A percentile compares a stretch with the other conserved stretches of the same genome.
Conservation (phyloP, 2,113 vertebrate genomes). For the Peucedramus taeniatus region DNA sequence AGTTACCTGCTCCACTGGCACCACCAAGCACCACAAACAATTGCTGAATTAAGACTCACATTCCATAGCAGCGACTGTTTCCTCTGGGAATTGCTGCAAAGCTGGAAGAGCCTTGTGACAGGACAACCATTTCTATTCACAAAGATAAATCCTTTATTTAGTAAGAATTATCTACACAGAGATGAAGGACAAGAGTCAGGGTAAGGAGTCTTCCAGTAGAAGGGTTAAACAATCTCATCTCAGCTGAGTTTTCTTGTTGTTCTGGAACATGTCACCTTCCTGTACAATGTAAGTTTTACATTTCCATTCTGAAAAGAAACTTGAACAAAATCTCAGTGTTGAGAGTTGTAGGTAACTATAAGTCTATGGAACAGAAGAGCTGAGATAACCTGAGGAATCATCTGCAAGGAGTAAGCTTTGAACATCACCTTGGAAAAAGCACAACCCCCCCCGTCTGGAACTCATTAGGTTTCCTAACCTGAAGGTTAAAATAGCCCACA, state of each 20-base stretch:
- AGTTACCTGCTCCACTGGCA: neutral
- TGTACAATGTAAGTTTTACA: neutral
- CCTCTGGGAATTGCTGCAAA: neutral
- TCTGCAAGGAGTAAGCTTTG: neutral
- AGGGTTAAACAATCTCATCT: neutral
- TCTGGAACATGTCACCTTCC: neutral
- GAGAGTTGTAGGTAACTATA: neutral
- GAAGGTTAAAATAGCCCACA: neutral
- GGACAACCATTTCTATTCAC: conserved; percentile 46
- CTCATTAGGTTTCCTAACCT: neutral
- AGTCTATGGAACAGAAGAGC: neutral
- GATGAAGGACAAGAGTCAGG: conserved; percentile 1
- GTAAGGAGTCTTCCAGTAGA: neutral
- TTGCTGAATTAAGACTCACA: neutral
- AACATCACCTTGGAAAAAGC: neutral
- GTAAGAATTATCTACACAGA: conserved; percentile 45
- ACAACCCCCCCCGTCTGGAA: neutral
- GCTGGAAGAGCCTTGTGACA: conserved; percentile 11
- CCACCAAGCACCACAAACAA: neutral
- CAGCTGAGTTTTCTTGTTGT: neutral
- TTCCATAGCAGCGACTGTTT: neutral
- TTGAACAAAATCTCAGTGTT: neutral
- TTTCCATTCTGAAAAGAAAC: neutral
- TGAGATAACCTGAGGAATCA: neutral
- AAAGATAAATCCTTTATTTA: conserved; percentile 67